Evolutionary conservation across 35 echinoderm and acorn worm species (phyloP).

Genomic region (Lytechinus variegatus): DNA sequence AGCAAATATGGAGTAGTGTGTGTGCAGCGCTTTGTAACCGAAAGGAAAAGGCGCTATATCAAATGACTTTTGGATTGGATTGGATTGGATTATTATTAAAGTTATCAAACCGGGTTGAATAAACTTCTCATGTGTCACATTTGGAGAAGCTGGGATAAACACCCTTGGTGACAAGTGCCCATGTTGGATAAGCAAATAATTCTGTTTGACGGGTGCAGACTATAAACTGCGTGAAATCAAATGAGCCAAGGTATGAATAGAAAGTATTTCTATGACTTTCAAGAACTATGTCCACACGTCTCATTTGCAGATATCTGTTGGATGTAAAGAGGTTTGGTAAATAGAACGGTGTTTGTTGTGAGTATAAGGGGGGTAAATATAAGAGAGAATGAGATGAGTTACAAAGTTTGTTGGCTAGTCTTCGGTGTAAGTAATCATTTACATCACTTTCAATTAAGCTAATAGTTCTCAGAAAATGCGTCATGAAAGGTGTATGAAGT

Average conservation of each 20-base stretch:
- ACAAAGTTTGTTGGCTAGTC: background rate
- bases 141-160: background rate
- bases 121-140: background rate
- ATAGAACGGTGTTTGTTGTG: background rate
- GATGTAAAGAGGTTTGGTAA: background rate
- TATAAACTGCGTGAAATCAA: background rate
- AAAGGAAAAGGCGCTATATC: no score
- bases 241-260: background rate
- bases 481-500: background rate
- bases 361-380: background rate
- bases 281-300: background rate
- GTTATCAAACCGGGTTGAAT: no score
- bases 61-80: no score
- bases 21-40: no score
- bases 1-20: no score
- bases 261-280: background rate
- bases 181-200: background rate
- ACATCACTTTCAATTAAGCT: no score
- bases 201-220: background rate
- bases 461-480: background rate
- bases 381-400: background rate
- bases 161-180: background rate
- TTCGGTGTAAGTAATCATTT: background rate
- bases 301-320: background rate
- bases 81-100: no score